These are phyloP conservation scores for Carassius auratus DNA, from an alignment of 2,113 vertebrate species.

Conservation along the genomic window DNA sequence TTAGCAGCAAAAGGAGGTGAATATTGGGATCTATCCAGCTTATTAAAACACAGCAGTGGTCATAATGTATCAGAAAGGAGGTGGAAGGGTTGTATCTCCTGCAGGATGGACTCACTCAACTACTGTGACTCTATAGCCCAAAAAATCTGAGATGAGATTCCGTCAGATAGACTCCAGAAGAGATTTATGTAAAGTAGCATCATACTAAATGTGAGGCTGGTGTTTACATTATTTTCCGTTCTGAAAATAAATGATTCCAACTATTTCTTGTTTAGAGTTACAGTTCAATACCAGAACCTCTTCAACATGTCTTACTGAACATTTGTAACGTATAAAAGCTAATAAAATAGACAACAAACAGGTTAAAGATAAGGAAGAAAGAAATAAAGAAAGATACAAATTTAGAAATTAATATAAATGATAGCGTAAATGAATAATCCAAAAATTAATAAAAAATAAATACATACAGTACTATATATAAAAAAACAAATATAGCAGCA, in stretches of 20 bases:
- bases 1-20: slow-evolving; percentile 21
- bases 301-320: too few species aligned
- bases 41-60: slow-evolving; percentile 56
- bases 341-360: not conserved
- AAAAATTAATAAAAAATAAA: too few species aligned
- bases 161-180: too few species aligned
- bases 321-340: not conserved
- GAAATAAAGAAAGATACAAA: too few species aligned
- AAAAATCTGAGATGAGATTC: not conserved
- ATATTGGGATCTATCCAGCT: slow-evolving; percentile 44
- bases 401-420: too few species aligned
- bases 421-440: too few species aligned
- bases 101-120: not conserved
- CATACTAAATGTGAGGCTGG: not conserved
- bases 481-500: too few species aligned
- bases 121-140: not conserved
- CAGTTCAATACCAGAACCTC: too few species aligned
- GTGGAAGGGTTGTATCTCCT: not conserved
- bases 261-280: not conserved
- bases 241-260: not conserved
- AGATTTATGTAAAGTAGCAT: not conserved
- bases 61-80: slow-evolving; percentile 18
- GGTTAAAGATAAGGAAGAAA: too few species aligned
- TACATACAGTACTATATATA: too few species aligned
- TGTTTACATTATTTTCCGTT: not conserved